Conservation (phyloP, 2,113 vertebrate species). For the Rallus limicola region DNA sequence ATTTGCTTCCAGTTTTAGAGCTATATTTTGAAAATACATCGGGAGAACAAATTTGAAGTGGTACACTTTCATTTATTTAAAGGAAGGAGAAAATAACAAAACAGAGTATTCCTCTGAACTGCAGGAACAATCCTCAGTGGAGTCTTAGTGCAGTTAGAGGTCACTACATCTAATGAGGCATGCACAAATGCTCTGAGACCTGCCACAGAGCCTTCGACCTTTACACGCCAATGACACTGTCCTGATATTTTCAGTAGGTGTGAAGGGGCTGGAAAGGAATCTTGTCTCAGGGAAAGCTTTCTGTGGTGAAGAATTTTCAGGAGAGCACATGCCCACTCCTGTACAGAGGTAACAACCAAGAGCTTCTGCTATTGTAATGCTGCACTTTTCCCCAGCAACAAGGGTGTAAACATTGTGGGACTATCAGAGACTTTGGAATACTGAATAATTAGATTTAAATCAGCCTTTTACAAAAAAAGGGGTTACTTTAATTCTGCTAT, state of each 20-base stretch:
- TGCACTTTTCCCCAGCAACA: background rate
- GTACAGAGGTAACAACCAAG: background rate
- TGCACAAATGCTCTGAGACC: slow-evolving; percentile 17
- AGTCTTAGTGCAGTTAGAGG: background rate
- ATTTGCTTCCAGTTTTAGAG: slow-evolving; percentile 49
- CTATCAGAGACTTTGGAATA: background rate
- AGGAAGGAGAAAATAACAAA: background rate
- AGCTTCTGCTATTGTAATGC: background rate
- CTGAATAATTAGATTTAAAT: slow-evolving; percentile 15
- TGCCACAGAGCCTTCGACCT: background rate
- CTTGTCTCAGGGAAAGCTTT: background rate
- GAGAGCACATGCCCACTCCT: background rate
- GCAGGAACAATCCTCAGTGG: background rate
- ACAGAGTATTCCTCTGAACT: background rate
- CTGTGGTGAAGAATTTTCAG: background rate
- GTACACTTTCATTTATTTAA: background rate
- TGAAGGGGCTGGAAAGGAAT: background rate
- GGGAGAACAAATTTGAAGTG: background rate
- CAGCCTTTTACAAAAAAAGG: background rate
- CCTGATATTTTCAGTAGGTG: slow-evolving; percentile 23
- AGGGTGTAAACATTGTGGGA: background rate
- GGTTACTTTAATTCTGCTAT: background rate
- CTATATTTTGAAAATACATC: slow-evolving; percentile 44
- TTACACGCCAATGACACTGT: background rate
- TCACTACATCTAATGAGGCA: slow-evolving; percentile 19